Evolutionary conservation across 2,888 invertebrate species (phyloP), one percentile per base, ranked within the genome.

Genomic region (Baccha elongata): DNA sequence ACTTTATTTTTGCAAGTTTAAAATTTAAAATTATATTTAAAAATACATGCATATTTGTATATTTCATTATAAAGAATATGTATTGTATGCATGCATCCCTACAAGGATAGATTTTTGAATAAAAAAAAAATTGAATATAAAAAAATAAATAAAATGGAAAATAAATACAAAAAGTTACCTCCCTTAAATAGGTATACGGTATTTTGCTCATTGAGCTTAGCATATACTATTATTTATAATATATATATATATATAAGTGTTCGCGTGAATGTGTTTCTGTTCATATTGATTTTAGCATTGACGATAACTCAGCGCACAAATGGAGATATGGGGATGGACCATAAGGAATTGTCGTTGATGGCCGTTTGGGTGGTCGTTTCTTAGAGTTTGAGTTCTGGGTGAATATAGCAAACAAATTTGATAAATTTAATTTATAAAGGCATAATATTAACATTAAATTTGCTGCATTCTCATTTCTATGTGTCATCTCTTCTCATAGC

Each of bases 201-300:
- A 74, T 75, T 71, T 74, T 80, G 65, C 81, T 81, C 67, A 76
- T 81, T 75, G 76, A 72, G 81, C 71, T 81, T 81, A 81, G 81
- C 81, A 76, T 72, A 71, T 71, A 75, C 62, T 64, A 62, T 29
- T 71, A 64, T 58, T 46, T 65, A 60, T 71, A 32, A 50, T 67
- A 50, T 71, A 71, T 65, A 48, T 19, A 26, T 46, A 6, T n/a
- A 48, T n/a, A 2, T 55, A 46, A n/a, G 58, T 50, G 55, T 60
- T 69, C 44, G 71, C 80, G 71, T 76, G 65, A 67, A 67, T 76
- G 81, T 81, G 76, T 71, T 76, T 40, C 65, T 81, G 76, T 71
- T 76, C 46, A 71, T 81, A 81, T 81, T 81, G 81, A 81, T 81
- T 81, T 81, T 76, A 76, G 76, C 67, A 62, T 67, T 81, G 81